phyloP scores from a whole-genome alignment of 2,113 vertebrate species.

The Balaenoptera acutorostrata region DNA sequence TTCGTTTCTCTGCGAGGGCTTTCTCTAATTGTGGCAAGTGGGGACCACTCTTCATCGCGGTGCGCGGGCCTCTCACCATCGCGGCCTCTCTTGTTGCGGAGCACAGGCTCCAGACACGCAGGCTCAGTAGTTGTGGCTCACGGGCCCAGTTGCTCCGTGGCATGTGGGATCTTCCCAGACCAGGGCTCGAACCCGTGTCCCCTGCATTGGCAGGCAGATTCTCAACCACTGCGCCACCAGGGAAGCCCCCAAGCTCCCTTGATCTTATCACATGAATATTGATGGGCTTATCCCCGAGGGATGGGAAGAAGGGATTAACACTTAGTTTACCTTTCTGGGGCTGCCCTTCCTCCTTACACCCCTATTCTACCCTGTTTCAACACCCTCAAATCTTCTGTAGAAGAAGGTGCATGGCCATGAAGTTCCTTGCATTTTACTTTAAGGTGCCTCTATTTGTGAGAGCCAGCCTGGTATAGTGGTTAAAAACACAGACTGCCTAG shows the following conservation, averaged over 20 bases:
- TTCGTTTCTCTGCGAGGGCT: no score
- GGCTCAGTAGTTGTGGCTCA: no score
- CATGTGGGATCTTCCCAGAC: no score
- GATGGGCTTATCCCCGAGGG: not conserved
- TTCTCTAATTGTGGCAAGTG: no score
- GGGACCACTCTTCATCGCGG: no score
- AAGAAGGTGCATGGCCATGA: not conserved
- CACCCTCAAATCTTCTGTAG: not conserved
- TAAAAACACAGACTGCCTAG: not conserved
- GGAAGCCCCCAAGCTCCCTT: not conserved
- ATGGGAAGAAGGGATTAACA: not conserved
- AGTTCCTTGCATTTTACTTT: not conserved
- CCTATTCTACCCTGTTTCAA: not conserved
- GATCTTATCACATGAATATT: not conserved
- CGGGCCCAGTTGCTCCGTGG: no score
- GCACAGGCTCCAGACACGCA: no score
- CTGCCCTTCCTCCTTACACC: not conserved
- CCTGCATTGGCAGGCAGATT: no score
- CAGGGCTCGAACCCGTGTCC: no score
- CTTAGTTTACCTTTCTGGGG: not conserved
- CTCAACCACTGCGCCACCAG: no score
- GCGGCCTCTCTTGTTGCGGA: no score
- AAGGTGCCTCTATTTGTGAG: not conserved
- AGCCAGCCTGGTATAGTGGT: not conserved
- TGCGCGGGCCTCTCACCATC: no score